phyloP scores from a whole-genome alignment of 2,113 vertebrate species.

The Poecile atricapillus region DNA sequence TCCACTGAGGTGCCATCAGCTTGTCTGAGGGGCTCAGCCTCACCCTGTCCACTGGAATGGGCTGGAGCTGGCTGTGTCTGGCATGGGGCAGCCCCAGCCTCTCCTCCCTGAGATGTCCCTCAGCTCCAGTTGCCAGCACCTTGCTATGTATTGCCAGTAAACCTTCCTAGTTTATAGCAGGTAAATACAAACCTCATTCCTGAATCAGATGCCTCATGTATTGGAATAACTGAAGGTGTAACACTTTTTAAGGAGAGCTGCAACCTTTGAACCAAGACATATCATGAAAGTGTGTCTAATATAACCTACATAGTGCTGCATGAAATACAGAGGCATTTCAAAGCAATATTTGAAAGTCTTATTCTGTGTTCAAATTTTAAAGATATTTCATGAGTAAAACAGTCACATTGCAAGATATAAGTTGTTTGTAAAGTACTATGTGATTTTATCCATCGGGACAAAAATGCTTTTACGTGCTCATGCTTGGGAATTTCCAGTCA shows the following conservation, averaged over 20 bases:
- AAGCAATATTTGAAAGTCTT: not conserved
- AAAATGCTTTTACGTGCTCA: not conserved
- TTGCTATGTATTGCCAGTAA: rapidly evolving
- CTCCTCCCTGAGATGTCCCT: not conserved
- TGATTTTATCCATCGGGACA: not conserved
- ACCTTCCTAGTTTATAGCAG: not conserved
- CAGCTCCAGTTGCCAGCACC: not conserved
- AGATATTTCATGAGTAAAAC: not conserved
- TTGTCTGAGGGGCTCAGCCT: not conserved
- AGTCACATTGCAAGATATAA: not conserved
- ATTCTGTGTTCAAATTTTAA: not conserved
- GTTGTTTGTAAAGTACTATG: not conserved
- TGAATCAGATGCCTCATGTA: not conserved
- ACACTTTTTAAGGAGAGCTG: not conserved
- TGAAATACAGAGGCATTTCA: not conserved
- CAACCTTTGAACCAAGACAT: not conserved
- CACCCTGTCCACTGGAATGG: not conserved
- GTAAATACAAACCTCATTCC: not conserved
- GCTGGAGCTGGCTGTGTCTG: rapidly evolving
- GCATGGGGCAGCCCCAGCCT: rapidly evolving
- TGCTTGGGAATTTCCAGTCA: not conserved
- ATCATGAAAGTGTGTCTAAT: not conserved
- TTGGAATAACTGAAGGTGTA: not conserved
- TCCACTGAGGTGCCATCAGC: not conserved
- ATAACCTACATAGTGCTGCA: not conserved